Evolutionary conservation across 1,140 invertebrate genomes (phyloP), one percentile per base, ranked within the genome.

Genomic region (Rhopalosiphum maidis): DNA sequence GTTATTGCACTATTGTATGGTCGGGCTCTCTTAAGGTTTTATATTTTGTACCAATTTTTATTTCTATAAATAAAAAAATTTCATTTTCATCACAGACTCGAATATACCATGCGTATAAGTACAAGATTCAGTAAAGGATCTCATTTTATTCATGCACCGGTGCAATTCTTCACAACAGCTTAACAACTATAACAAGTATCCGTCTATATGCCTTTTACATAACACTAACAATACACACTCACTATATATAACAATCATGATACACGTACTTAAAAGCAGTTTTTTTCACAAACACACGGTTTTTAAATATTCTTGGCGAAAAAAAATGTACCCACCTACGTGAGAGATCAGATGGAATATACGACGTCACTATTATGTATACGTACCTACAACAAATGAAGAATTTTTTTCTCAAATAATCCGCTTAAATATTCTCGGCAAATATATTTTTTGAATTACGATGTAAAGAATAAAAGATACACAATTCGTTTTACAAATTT

Each of bases 111-210:
- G 37, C 37, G 51, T 51, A 21, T 4, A 41, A 89, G 25, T 51
- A 41, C 23, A 60, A 90, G 25, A 48, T 21, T 60, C 88, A 60
- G 37, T 46, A 60, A 89, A 37, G 87, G 41, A 54, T 30, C 46
- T 89, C n/a, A 23, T 90, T 90, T 90, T 90, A 60, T 90, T 55
- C n/a, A 90, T 43, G 88, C 88, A 41, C 41, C 88, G 48, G 23
- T 60, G 88, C 88, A 90, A 41, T 41, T 90, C 88, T 90, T 90
- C 46, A 90, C 46, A 51, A 88, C 54, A 35, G 51, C 87, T 55
- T 89, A 89, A 90, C 88, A 90, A 55, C 54, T 90, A 90, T 90
- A 89, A 90, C 88, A 90, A 55, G 88, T 90, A 90, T 90, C 15
- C 48, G 43, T 86, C 41, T 48, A 35, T 83, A 87, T 87, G 43